Evolutionary conservation across 2,888 invertebrate genomes (phyloP), one percentile per base, ranked within the genome.

Genomic region (Phalangium opilio): DNA sequence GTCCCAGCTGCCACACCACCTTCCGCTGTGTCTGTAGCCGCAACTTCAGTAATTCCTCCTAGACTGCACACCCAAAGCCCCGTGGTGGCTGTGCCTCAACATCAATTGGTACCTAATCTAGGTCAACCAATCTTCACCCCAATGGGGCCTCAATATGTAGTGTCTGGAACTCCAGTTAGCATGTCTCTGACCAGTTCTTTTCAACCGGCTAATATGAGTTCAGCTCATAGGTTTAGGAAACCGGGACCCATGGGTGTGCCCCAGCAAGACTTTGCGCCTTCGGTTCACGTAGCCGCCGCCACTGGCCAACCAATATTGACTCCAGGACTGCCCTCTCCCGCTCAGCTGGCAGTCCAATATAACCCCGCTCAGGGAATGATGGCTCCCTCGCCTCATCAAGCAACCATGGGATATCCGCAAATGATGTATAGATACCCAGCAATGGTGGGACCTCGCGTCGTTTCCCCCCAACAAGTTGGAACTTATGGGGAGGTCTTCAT

Each of bases 261-360:
- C 34, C 65, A 67, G 8, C 71, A 74, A 44, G 76, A 76, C 57
- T 69, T 76, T 62, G 71, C 77, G 44, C 76, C 78, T 15, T 79
- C 82, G 61, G 81, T 86, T 75, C 85, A 84, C 62, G 83, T 84
- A 52, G 81, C 81, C 48, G 78, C 78, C 51, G 58, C 60, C n/a
- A 83, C 84, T 35, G 87, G 87, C 0, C 86, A 84, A 65, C 86
- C 87, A 3, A 70, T 89, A 49, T 67, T 87, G 59, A 82, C 86
- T 36, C 80, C 84, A 18, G 81, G 79, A 17, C 71, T 85, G 63
- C 80, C 77, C 59, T 70, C 55, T 12, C 57, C 56, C 2, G 57
- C 57, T 32, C 51, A 53, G 39, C 40, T 52, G n/a, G 47, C 50
- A 4, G 51, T 57, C 35, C 54, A 50, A 41, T 58, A 57, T 41